Base-by-base conservation (phyloP, 1,140 invertebrate species). In the Cotesia typhae region DNA sequence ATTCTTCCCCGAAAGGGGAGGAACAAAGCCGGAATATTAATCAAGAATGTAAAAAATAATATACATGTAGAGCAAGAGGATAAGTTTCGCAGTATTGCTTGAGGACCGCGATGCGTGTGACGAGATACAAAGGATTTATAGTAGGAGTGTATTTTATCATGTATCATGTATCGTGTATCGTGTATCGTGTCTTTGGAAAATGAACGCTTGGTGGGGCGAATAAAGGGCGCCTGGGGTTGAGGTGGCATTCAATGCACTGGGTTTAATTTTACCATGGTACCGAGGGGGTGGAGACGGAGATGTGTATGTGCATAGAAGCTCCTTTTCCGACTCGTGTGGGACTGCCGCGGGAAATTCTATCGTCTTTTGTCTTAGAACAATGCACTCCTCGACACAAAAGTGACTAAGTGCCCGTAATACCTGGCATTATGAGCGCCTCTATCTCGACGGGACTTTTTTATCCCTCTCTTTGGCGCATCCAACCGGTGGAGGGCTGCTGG, bases 401-500 rank as follows among this genome's bases (percentile, higher is more conserved):
- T 85, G 81, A 84, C 83, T 83, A 85, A 85, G 81, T 85, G 81
- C 82, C 79, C 78, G 79, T 85, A 83, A 85, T 84, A 83, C 79
- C 76, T 76, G 77, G 77, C 78, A 81, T 84, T 84, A 83, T 82
- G 77, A 65, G 61, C 35, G 38, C 68, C 67, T 74, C 67, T 75
- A 72, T 72, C 74, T 70, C 47, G 47, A 38, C 35, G 47, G 63
- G n/a, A 37, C 53, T 71, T 37, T 52, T 60, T 70, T 20, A 28
- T 71, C 47, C 47, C 14, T 66, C 36, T 41, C 36, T 66, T 12
- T 47, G 64, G 36, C 64, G 38, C 9, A 28, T 9, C n/a, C 20
- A 51, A 7, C 12, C 5, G 7, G 61, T 38, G 1, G 36, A 41
- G n/a, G 37, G 36, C 10, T 37, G 37, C 36, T 55, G 12, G 5